A percentile compares a stretch with the other conserved stretches of the same genome.
These are phyloP conservation scores for Synergus japonicus DNA, from an alignment of 2,888 invertebrate genomes.

Conservation along the genomic window DNA sequence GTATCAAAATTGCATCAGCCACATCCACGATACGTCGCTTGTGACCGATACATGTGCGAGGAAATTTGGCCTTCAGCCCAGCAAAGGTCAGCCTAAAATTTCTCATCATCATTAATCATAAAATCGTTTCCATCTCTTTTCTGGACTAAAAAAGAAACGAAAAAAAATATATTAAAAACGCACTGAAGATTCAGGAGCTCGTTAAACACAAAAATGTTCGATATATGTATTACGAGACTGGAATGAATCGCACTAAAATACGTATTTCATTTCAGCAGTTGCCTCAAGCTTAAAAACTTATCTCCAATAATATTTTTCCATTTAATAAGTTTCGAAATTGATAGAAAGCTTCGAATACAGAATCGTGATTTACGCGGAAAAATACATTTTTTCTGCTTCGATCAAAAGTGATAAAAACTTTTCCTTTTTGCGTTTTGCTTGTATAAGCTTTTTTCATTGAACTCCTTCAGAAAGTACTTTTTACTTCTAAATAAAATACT, in stretches of 20 bases:
- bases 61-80: slow-evolving; percentile 84
- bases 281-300: background rate
- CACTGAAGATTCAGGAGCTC: background rate
- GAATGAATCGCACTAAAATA: background rate
- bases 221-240: background rate
- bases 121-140: background rate
- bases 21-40: slow-evolving; percentile 81
- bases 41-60: slow-evolving; percentile 84
- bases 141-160: background rate
- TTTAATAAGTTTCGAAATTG: background rate
- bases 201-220: background rate
- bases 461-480: no score
- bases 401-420: no score
- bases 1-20: slow-evolving; percentile 85
- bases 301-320: background rate
- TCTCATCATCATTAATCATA: background rate
- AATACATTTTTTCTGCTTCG: no score
- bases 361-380: background rate
- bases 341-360: background rate
- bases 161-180: background rate
- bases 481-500: no score
- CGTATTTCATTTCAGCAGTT: background rate
- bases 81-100: slow-evolving; percentile 77
- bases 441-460: no score
- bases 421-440: no score